Evolutionary conservation across 2,888 invertebrate genomes (phyloP), one percentile per base, ranked within the genome.

Genomic region (Drosophila kokeensis): DNA sequence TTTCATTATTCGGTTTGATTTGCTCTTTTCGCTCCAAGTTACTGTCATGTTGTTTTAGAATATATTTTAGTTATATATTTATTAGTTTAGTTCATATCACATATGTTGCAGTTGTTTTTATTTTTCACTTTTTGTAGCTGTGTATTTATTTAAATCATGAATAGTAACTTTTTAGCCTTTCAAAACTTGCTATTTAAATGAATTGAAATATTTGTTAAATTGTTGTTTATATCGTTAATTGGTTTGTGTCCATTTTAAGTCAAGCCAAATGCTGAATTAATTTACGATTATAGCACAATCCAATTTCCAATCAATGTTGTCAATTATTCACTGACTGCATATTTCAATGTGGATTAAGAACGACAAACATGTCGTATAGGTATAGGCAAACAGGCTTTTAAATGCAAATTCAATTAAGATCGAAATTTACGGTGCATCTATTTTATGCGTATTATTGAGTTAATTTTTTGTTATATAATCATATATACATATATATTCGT

Each of bases 91-190:
- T 75, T 85, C 69, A 76, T 86, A 86, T 86, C 86, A 87, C 86
- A 87, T 78, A 71, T 73, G 87, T 87, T 87, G 87, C 89, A 75
- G 74, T 81, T 77, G 73, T 59, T 76, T 64, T 71, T 59, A 67
- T 53, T 67, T 63, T 68, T 72, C 53, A 58, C 53, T 49, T 71
- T 53, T 42, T 59, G 30, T 34, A 36, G 21, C 60, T 50, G 32
- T 27, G 32, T 62, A 40, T 24, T 40, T 54, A 24, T 54, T 67
- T 58, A 36, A 53, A 50, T 63, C 52, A 59, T 70, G 67, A 58
- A 49, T 73, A 73, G 70, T 83, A 82, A 72, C 73, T 62, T 68
- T 68, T 58, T 66, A 36, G 75, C 54, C 40, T 59, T 70, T 50
- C 18, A 53, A 74, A 67, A 62, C 30, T 45, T 63, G 45, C 77